Conservation (phyloP, 2,888 invertebrate genomes). For the Nemurella pictetii region DNA sequence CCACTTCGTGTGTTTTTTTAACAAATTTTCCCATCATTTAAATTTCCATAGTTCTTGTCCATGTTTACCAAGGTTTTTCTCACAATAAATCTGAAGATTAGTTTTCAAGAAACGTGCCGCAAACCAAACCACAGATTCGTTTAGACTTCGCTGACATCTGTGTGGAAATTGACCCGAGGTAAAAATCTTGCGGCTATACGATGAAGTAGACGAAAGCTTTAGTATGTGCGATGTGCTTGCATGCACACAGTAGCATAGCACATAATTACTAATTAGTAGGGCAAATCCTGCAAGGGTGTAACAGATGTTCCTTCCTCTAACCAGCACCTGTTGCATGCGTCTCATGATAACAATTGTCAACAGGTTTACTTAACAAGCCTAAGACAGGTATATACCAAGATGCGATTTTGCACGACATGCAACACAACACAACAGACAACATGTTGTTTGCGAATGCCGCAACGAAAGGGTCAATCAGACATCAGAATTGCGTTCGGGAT, state of each 20-base stretch:
- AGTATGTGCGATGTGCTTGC: background rate
- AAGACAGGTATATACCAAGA: too few relatives aligned
- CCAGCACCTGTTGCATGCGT: background rate
- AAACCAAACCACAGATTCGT: background rate
- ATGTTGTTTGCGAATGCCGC: too few relatives aligned
- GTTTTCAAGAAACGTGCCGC: background rate
- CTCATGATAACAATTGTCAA: background rate
- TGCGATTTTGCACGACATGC: too few relatives aligned
- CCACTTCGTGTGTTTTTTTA: background rate
- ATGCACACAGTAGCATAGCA: background rate
- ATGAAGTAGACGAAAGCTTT: background rate
- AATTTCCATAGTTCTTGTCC: background rate
- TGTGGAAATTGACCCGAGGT: background rate
- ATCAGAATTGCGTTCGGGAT: too few relatives aligned
- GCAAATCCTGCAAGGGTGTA: background rate
- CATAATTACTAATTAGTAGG: background rate
- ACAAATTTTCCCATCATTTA: background rate
- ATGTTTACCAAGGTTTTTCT: background rate
- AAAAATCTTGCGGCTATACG: background rate
- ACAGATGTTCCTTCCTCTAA: background rate
- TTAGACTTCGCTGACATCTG: background rate
- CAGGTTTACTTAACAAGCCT: too few relatives aligned
- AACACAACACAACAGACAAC: too few relatives aligned
- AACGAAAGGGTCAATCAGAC: too few relatives aligned
- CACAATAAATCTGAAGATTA: background rate